phyloP scores from a whole-genome alignment of 2,113 vertebrate genomes.

The Clarias gariepinus region DNA sequence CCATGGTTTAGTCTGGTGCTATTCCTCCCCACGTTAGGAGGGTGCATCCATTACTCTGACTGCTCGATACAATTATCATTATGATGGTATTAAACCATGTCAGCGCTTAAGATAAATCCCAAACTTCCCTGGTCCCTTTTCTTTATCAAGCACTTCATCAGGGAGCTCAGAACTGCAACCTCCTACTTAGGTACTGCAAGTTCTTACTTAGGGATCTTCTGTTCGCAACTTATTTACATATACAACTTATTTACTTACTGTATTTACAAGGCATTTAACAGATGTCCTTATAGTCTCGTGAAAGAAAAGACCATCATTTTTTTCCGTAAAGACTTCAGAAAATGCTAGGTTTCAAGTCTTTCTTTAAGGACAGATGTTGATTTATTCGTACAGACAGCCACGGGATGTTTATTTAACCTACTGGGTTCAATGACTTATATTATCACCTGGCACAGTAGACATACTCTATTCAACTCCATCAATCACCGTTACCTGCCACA shows the following conservation, averaged over 20 bases:
- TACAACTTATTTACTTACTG: too few species aligned
- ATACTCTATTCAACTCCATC: neutral
- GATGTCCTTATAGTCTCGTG: neutral
- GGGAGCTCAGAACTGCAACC: neutral
- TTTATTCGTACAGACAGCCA: neutral
- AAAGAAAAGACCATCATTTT: neutral
- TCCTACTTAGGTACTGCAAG: too few species aligned
- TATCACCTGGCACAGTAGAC: neutral
- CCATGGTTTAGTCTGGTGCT: neutral
- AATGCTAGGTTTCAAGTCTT: neutral
- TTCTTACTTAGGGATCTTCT: neutral
- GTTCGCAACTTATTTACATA: neutral
- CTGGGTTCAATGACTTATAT: neutral
- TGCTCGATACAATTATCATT: neutral
- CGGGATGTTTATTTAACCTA: neutral
- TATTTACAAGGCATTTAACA: neutral
- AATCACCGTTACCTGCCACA: neutral
- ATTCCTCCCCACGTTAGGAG: neutral
- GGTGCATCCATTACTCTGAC: neutral
- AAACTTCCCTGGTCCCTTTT: neutral
- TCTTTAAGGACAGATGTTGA: neutral
- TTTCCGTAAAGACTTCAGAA: too few species aligned
- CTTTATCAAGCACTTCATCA: neutral
- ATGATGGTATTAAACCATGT: neutral
- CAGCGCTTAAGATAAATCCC: neutral